phyloP scores from a whole-genome alignment of 2,797 vertebrate genomes.

The Sebastolobus alascanus region DNA sequence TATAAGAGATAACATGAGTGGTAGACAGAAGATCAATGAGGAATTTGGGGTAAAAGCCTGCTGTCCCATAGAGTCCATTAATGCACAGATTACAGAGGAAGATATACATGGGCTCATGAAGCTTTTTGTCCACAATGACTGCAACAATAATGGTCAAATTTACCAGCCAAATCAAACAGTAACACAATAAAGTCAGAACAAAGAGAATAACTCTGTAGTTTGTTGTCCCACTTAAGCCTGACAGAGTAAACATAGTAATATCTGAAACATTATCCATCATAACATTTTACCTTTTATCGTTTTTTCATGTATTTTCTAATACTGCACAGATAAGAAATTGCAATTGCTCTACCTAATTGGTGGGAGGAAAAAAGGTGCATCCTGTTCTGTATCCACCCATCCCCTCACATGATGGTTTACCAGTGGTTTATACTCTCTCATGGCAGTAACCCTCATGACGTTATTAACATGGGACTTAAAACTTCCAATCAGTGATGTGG shows the following conservation, averaged over 20 bases:
- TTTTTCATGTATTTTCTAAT: not conserved
- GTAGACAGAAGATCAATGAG: constrained; percentile 57
- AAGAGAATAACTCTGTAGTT: constrained; percentile 46
- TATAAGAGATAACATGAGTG: constrained; percentile 48
- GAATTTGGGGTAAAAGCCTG: constrained; percentile 68
- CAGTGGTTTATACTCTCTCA: not conserved
- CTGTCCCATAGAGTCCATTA: constrained; percentile 58
- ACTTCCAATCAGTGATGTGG: not conserved
- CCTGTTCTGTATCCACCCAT: not conserved
- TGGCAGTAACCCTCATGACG: not conserved
- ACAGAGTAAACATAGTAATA: constrained; percentile 55
- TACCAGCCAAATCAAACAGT: constrained; percentile 49
- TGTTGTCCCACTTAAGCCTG: constrained; percentile 56
- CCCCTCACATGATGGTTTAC: not conserved
- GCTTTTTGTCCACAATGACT: constrained; percentile 37
- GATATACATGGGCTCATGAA: constrained; percentile 74
- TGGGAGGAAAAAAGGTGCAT: not conserved
- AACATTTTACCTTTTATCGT: not conserved
- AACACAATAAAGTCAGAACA: constrained; percentile 51
- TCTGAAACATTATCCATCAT: constrained; percentile 57
- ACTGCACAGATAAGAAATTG: not conserved
- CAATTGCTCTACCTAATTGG: not conserved
- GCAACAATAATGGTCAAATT: constrained; percentile 40
- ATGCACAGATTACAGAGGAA: constrained; percentile 67
- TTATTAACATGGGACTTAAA: not conserved